phyloP scores from a whole-genome alignment of 2,113 vertebrate genomes.

The Phoxinus phoxinus region DNA sequence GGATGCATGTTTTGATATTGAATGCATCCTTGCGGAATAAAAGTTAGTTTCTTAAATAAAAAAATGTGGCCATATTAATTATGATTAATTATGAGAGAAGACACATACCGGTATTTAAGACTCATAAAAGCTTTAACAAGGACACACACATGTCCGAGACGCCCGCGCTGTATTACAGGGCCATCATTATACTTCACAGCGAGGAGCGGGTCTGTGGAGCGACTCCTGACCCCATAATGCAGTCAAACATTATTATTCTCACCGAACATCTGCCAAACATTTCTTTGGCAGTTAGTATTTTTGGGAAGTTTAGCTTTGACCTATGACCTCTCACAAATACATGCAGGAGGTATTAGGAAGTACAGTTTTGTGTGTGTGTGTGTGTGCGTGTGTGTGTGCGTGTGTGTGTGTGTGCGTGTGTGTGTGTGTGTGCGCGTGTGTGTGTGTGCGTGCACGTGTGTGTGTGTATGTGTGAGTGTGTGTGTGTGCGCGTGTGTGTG shows the following conservation, averaged over 20 bases:
- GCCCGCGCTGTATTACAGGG: background rate
- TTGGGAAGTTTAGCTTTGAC: slow-evolving; percentile 1
- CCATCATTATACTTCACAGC: too few species aligned
- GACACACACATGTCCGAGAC: background rate
- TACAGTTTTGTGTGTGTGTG: background rate
- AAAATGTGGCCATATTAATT: background rate
- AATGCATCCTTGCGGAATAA: background rate
- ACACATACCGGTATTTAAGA: background rate
- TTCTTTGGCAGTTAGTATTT: background rate
- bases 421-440: too few species aligned
- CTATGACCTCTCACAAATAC: slow-evolving; percentile 7
- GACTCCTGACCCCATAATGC: too few species aligned
- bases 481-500: too few species aligned
- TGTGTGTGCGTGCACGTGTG: too few species aligned
- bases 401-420: background rate
- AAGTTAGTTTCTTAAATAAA: background rate
- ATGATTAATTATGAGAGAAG: background rate
- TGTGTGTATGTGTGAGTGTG: too few species aligned
- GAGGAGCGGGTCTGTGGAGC: too few species aligned
- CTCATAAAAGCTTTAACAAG: background rate
- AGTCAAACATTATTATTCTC: background rate
- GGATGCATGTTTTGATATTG: background rate
- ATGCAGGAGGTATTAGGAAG: background rate
- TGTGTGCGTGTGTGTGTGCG: background rate
- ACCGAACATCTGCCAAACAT: background rate